phyloP scores from a whole-genome alignment of 2,797 vertebrate species.

The Catostomus latipinnis region DNA sequence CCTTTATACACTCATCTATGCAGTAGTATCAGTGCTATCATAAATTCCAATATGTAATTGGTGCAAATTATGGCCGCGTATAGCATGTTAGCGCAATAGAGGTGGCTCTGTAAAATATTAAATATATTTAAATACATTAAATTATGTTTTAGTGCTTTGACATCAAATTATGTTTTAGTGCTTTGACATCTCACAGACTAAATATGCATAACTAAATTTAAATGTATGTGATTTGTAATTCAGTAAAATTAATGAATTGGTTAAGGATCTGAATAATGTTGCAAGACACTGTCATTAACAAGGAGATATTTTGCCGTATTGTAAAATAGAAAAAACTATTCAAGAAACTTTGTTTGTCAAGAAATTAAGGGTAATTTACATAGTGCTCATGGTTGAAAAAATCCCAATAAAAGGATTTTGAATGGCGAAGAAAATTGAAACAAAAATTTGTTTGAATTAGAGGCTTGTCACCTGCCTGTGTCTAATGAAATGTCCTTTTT shows the following conservation, averaged over 20 bases:
- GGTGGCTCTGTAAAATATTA: background rate
- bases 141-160: background rate
- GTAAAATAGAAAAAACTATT: slow-evolving; percentile 22
- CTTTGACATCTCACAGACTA: background rate
- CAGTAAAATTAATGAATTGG: background rate
- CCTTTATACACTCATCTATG: too few relatives aligned
- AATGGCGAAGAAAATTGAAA: slow-evolving; percentile 27
- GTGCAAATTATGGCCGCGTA: too few relatives aligned
- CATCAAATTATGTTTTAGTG: background rate
- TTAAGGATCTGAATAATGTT: background rate
- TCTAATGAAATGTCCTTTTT: slow-evolving; percentile 54
- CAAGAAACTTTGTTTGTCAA: too few relatives aligned
- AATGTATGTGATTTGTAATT: background rate
- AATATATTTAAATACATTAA: background rate
- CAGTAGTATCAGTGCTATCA: too few relatives aligned
- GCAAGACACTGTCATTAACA: background rate
- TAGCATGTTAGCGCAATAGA: too few relatives aligned
- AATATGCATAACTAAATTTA: background rate
- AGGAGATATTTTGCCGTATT: background rate
- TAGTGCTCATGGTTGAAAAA: slow-evolving; percentile 5
- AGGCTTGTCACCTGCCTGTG: slow-evolving; percentile 51
- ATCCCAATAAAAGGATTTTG: slow-evolving; percentile 20
- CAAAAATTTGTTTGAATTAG: slow-evolving; percentile 65
- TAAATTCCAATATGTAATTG: too few relatives aligned
- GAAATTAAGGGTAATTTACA: slow-evolving; percentile 2